Evolutionary conservation across 2,797 vertebrate genomes (phyloP).

Genomic region (Mormyrus proboscirostris): DNA sequence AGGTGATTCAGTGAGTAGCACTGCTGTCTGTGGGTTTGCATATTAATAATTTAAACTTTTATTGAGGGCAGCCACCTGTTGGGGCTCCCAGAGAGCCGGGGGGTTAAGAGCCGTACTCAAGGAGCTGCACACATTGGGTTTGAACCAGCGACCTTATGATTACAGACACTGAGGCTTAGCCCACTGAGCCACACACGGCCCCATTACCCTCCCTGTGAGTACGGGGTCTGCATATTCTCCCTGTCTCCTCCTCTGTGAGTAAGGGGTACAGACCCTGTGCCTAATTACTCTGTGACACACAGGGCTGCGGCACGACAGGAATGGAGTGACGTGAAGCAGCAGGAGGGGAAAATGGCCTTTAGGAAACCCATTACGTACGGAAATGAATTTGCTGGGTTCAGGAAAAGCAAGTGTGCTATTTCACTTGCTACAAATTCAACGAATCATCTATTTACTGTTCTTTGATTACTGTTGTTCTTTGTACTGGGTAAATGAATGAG

Average conservation of each 20-base stretch:
- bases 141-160: no score
- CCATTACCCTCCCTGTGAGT: no score
- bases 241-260: no score
- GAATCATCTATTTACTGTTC: background rate
- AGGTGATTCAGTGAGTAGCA: background rate
- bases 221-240: no score
- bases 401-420: background rate
- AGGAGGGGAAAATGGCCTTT: background rate
- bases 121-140: no score
- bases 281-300: background rate
- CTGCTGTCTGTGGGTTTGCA: background rate
- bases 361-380: background rate
- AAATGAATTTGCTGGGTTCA: background rate
- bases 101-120: no score
- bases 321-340: background rate
- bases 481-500: background rate
- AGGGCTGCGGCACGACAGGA: background rate
- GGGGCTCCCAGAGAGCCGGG: no score
- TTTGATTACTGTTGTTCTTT: background rate
- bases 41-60: background rate
- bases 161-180: no score
- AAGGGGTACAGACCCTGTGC: background rate
- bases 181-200: no score
- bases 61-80: no score
- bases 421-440: background rate